A percentile compares a stretch with the other conserved stretches of the same genome.
Conservation (phyloP, 2,888 invertebrate genomes). For the Microctonus aethiopoides region DNA sequence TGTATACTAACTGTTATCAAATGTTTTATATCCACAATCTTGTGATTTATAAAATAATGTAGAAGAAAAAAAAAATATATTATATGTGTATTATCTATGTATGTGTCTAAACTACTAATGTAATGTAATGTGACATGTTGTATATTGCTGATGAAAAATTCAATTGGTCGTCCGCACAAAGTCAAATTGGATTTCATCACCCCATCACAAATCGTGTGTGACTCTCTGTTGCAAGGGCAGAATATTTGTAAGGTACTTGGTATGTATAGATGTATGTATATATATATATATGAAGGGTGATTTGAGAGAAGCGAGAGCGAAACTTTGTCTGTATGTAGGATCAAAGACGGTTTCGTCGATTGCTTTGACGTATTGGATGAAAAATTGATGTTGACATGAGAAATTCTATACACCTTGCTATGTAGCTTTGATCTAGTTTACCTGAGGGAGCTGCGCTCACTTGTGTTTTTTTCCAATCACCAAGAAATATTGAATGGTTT, state of each 20-base stretch:
- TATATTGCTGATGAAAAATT: neutral
- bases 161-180: conserved; percentile 8
- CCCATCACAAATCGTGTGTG: conserved; percentile 48
- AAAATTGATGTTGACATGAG: conserved; percentile 58
- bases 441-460: conserved; percentile 26
- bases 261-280: too few relatives aligned
- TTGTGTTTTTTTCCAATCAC: conserved; percentile 20
- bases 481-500: conserved; percentile 18
- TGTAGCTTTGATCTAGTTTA: conserved; percentile 45
- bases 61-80: neutral
- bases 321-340: conserved; percentile 32
- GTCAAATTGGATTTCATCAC: conserved; percentile 57
- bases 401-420: conserved; percentile 45
- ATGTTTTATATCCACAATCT: neutral
- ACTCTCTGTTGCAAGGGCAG: conserved; percentile 41
- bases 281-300: conserved; percentile 26
- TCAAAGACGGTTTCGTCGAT: conserved; percentile 53
- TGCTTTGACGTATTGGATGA: conserved; percentile 56
- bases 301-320: conserved; percentile 36
- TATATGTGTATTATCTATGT: neutral
- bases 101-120: neutral
- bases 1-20: neutral
- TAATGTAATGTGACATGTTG: neutral
- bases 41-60: neutral
- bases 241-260: conserved; percentile 52